phyloP scores from a whole-genome alignment of 1,140 invertebrate genomes.

The Meloidogyne floridensis region DNA sequence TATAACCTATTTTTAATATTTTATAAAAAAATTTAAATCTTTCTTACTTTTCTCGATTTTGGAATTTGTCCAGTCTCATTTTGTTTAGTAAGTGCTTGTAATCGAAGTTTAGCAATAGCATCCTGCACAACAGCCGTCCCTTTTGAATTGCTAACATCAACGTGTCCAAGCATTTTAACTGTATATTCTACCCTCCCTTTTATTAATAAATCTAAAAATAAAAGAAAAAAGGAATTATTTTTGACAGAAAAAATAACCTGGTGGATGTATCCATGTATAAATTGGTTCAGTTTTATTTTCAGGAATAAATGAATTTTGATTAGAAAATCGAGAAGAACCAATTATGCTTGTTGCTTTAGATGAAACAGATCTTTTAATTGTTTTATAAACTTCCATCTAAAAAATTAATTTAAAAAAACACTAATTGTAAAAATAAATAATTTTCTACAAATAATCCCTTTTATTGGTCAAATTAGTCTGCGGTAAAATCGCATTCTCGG shows the following conservation, averaged over 20 bases:
- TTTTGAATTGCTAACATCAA: constrained; percentile 54
- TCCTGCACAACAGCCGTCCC: constrained; percentile 52
- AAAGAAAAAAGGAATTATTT: neutral
- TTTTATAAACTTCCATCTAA: constrained; percentile 47
- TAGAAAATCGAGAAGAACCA: constrained; percentile 22
- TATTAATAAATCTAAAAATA: constrained; percentile 49
- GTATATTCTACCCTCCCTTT: constrained; percentile 57
- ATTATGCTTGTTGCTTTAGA: constrained; percentile 48
- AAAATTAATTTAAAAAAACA: too few relatives aligned
- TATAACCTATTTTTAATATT: constrained; percentile 50
- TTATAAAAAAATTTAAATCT: neutral
- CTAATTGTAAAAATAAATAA: neutral
- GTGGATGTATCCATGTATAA: constrained; percentile 51
- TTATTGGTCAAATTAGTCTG: too few relatives aligned
- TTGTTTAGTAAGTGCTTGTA: constrained; percentile 52
- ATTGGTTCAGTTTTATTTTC: constrained; percentile 17
- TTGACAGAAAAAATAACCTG: constrained; percentile 27
- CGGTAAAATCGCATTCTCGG: too few relatives aligned
- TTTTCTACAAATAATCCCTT: too few relatives aligned
- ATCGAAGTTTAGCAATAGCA: constrained; percentile 56
- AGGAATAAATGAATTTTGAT: constrained; percentile 3
- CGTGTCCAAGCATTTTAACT: constrained; percentile 53
- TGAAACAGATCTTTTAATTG: constrained; percentile 50
- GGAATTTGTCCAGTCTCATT: constrained; percentile 47
- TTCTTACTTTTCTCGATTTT: constrained; percentile 56